Base-by-base conservation (phyloP, 2,797 vertebrate genomes). In the Lacerta viridis region DNA sequence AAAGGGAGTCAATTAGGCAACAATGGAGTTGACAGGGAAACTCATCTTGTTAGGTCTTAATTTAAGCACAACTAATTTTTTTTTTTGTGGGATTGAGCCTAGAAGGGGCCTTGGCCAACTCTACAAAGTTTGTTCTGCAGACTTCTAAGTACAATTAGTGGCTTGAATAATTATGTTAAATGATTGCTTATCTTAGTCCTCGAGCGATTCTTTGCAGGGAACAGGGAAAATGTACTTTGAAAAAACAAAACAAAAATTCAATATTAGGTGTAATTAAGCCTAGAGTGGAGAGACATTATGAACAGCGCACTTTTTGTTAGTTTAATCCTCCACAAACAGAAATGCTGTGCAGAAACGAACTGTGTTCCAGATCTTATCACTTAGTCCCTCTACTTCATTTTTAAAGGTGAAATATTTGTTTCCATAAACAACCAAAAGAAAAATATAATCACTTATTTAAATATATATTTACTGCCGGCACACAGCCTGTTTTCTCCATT, bases 131-230 rank as follows among this genome's bases (percentile, higher is more conserved):
- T 55, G 43, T 50, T 11, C 55, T 84, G n/a, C 69, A 11, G 29
- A 55, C 69, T 46, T 84, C 46, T 74, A 59, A 84, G 46, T 74
- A 33, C 69, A 59, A 74, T 84, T 84, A 74, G 69, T 27, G n/a
- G 55, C 46, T 33, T 36, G 18, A 46, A 33, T 72, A 66, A 39
- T 84, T 84, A 39, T 59, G 50, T 55, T 84, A 84, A 74, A 43
- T 84, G 83, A 74, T 84, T 74, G 41, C 83, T 74, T 84, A 84
- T 71, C 68, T 84, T 69, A 50, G 76, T 50, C 15, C 69, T 84
- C 50, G 27, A 74, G 69, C 39, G 13, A 78, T 46, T 75, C 36
- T 41, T 75, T 29, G 20, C 69, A 74, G 69, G 36, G 69, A 84
- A 74, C 20, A 55, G 83, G n/a, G 46, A 20, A 74, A 84, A 74